phyloP scores from a whole-genome alignment of 37 sponge, comb jelly and placozoan genomes.

The Bolinopsis microptera region DNA sequence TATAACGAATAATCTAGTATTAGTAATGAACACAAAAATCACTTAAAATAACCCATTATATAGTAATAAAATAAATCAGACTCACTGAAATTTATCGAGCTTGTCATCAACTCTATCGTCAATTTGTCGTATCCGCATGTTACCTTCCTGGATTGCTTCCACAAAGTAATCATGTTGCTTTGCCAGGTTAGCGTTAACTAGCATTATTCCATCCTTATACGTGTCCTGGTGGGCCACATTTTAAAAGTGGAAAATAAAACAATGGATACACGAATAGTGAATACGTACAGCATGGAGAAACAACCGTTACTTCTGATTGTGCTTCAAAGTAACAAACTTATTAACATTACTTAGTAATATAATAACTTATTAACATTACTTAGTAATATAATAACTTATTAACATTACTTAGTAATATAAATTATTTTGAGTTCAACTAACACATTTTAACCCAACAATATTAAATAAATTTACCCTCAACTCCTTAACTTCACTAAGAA shows the following conservation, averaged over 20 bases:
- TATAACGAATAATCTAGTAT: too few relatives aligned
- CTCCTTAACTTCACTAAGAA: not conserved
- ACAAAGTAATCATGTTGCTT: slow-evolving; percentile 19
- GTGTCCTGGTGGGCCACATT: slow-evolving; percentile 25
- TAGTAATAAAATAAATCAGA: too few relatives aligned
- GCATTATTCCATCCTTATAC: not conserved
- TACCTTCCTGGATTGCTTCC: not conserved
- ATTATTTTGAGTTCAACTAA: too few relatives aligned
- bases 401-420: too few relatives aligned
- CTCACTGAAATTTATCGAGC: slow-evolving; percentile 56
- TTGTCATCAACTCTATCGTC: slow-evolving; percentile 52
- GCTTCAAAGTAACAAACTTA: not conserved
- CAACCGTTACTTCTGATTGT: too few relatives aligned
- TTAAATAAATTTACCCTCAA: slow-evolving; percentile 16
- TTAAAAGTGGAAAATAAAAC: too few relatives aligned
- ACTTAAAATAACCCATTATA: too few relatives aligned
- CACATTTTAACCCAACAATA: too few relatives aligned
- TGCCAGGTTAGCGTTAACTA: not conserved
- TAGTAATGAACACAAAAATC: too few relatives aligned
- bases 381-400: too few relatives aligned
- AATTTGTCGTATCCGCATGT: not conserved
- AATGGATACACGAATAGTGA: too few relatives aligned
- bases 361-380: not conserved
- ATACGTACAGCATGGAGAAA: too few relatives aligned
- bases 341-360: not conserved